Percentiles rank a stretch among this genome's conserved stretches.
These are phyloP conservation scores for Sitodiplosis mosellana DNA, from an alignment of 1,140 invertebrate genomes.

Conservation along the genomic window DNA sequence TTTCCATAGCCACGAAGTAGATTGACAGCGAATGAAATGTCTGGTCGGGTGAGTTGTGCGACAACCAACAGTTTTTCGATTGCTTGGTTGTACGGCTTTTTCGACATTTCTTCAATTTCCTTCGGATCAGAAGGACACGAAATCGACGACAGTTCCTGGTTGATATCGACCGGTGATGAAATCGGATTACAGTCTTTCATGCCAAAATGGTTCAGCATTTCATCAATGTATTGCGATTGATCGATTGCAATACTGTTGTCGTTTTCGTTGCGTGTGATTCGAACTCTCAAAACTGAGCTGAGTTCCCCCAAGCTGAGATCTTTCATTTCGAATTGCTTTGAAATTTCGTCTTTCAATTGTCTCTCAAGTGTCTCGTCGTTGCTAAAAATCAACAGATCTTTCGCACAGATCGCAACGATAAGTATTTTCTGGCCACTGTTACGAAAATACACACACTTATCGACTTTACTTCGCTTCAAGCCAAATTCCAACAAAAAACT, in stretches of 20 bases:
- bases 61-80: conserved; percentile 22
- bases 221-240: conserved; percentile 18
- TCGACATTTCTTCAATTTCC: conserved; percentile 6
- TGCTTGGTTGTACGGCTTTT: conserved; percentile 8
- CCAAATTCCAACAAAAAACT: too few relatives aligned
- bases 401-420: conserved; percentile 1
- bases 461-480: too few relatives aligned
- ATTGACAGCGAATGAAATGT: conserved; percentile 22
- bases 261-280: conserved; percentile 11
- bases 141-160: conserved; percentile 10
- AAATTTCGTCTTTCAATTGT: conserved; percentile 10
- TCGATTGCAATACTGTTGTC: conserved; percentile 13
- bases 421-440: conserved; percentile 1
- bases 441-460: too few relatives aligned
- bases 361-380: conserved; percentile 6
- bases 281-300: conserved; percentile 15
- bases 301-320: conserved; percentile 8
- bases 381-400: conserved; percentile 8
- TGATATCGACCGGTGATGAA: conserved; percentile 9
- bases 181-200: conserved; percentile 15
- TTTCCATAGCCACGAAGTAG: conserved; percentile 18
- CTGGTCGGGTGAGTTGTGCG: too few relatives aligned
- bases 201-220: conserved; percentile 12
- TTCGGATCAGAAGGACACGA: conserved; percentile 6
- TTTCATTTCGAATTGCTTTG: conserved; percentile 12